These are phyloP conservation scores for Triplophysa bombifrons DNA, from an alignment of 2,797 vertebrate species.

Conservation along the genomic window DNA sequence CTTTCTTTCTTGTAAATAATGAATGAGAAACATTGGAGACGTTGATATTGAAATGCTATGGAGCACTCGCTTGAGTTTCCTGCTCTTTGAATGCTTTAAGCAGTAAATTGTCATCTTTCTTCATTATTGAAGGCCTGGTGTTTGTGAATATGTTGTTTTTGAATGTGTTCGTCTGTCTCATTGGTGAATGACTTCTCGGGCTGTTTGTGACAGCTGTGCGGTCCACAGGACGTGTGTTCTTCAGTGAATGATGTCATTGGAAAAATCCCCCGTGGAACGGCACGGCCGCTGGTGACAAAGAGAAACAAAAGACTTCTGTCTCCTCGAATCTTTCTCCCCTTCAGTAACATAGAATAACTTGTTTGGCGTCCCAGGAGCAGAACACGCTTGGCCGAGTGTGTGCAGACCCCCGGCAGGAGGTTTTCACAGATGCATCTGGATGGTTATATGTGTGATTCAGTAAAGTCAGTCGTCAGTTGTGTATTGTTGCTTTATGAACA, in stretches of 20 bases:
- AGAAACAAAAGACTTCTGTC: constrained; percentile 66
- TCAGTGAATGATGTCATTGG: constrained; percentile 56
- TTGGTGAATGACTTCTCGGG: background rate
- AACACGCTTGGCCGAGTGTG: constrained; percentile 62
- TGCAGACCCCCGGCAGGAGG: constrained; percentile 50
- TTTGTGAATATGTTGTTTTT: background rate
- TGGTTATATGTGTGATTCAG: constrained; percentile 41
- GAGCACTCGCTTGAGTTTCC: background rate
- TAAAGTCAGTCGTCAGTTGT: constrained; percentile 13
- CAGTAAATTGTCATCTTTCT: background rate
- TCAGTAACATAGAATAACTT: constrained; percentile 53
- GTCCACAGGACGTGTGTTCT: constrained; percentile 58
- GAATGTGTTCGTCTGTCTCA: background rate
- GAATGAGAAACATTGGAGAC: background rate
- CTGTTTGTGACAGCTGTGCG: constrained; percentile 1
- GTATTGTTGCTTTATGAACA: constrained; percentile 30
- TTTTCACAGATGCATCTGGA: constrained; percentile 56
- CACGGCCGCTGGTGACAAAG: constrained; percentile 56
- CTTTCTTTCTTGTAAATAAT: background rate
- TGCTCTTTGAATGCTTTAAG: background rate
- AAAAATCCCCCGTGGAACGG: constrained; percentile 51
- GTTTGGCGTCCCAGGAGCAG: constrained; percentile 54
- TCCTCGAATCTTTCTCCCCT: constrained; percentile 58
- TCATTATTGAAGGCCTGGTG: background rate
- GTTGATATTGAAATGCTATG: background rate